These are phyloP conservation scores for Eulithis prunata DNA, from an alignment of 2,888 invertebrate genomes.

Conservation along the genomic window DNA sequence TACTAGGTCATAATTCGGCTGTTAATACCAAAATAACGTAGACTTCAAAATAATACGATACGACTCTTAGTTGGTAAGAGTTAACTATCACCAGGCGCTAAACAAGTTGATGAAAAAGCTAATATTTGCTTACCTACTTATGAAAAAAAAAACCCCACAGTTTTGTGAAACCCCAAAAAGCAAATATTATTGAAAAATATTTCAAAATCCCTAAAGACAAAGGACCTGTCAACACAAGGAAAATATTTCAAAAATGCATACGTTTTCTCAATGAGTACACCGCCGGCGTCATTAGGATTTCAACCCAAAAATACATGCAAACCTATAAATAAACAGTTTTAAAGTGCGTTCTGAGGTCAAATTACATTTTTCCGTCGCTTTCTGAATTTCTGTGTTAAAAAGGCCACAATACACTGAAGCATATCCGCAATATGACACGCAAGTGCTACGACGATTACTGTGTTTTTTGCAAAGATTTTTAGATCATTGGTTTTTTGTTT, in stretches of 20 bases:
- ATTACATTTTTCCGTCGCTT: constrained; percentile 19
- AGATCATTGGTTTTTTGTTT: too few species aligned
- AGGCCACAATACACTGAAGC: constrained; percentile 8
- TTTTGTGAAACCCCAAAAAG: too few species aligned
- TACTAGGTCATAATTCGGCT: constrained; percentile 25
- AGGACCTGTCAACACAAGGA: neutral
- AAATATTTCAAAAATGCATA: constrained; percentile 10
- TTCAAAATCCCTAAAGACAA: neutral
- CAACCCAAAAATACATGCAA: constrained; percentile 15
- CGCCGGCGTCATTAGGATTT: constrained; percentile 10
- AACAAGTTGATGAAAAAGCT: too few species aligned
- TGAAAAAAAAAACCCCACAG: too few species aligned
- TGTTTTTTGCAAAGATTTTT: too few species aligned
- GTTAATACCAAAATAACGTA: constrained; percentile 27
- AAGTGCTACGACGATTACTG: too few species aligned
- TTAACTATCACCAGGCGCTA: too few species aligned
- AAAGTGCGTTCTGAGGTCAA: constrained; percentile 34
- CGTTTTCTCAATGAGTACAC: constrained; percentile 1
- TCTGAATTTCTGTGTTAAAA: constrained; percentile 19
- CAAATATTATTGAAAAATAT: too few species aligned
- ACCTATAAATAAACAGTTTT: constrained; percentile 25
- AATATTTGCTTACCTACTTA: too few species aligned
- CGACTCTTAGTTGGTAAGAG: neutral
- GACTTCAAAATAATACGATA: neutral
- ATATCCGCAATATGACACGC: neutral